These are phyloP conservation scores for Clarias macrocephalus DNA, from an alignment of 2,113 vertebrate species.

Conservation along the genomic window DNA sequence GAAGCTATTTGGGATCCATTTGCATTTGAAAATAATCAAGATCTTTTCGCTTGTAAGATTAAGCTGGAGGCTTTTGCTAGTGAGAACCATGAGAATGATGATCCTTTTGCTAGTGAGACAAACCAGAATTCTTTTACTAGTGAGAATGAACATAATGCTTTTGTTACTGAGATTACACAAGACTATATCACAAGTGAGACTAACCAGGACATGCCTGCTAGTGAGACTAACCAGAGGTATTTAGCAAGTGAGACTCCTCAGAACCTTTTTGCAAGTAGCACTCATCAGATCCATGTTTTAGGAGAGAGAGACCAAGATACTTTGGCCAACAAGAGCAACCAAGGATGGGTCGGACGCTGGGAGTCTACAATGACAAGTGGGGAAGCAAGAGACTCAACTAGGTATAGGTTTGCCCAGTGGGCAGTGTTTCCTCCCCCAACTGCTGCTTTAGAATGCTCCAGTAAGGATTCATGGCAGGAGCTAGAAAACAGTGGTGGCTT, in stretches of 20 bases:
- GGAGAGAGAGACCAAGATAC: background rate
- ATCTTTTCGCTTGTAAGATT: background rate
- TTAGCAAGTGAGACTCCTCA: background rate
- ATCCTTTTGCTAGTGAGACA: background rate
- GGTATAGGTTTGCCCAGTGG: conserved; percentile 68
- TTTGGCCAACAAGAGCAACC: background rate
- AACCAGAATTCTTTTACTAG: background rate
- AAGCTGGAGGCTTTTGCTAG: background rate
- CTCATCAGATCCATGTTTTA: background rate
- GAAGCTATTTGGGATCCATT: background rate
- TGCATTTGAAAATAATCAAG: background rate
- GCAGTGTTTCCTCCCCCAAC: conserved; percentile 62
- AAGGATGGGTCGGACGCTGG: conserved; percentile 40
- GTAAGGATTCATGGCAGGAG: conserved; percentile 67
- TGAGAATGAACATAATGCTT: background rate
- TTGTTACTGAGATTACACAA: background rate
- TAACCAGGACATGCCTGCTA: background rate
- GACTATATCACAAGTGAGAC: background rate
- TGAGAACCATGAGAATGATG: background rate
- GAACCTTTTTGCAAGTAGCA: background rate
- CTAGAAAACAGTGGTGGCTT: conserved; percentile 62
- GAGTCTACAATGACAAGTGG: conserved; percentile 30
- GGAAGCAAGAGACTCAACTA: conserved; percentile 64
- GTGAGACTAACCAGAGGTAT: background rate
- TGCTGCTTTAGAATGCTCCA: conserved; percentile 56